Evolutionary conservation across 2,797 vertebrate genomes (phyloP).

Genomic region (Sphaeramia orbicularis): DNA sequence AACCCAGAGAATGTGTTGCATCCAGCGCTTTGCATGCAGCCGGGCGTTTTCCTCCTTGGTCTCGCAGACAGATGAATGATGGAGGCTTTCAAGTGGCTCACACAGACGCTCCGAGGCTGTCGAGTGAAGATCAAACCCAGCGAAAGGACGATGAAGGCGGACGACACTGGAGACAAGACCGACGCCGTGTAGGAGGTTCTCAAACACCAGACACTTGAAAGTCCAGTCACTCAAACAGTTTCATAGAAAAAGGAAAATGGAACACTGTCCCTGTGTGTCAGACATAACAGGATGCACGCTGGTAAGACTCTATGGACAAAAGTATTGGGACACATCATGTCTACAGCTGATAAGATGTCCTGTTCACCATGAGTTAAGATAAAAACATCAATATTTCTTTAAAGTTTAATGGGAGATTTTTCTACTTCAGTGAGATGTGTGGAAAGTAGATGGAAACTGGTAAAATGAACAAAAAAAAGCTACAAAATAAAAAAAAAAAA

Average conservation of each 20-base stretch:
- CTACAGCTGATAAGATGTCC: too few species aligned
- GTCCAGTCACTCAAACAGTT: conserved; percentile 52
- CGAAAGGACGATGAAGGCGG: conserved; percentile 51
- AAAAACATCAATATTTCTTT: too few species aligned
- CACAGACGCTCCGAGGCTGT: conserved; percentile 33
- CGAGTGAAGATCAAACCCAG: conserved; percentile 63
- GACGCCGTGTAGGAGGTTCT: conserved; percentile 54
- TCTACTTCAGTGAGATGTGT: too few species aligned
- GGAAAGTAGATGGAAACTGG: too few species aligned
- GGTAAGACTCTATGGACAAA: too few species aligned
- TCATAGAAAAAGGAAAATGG: conserved; percentile 47
- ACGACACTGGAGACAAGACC: conserved; percentile 56
- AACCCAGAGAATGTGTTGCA: conserved; percentile 26
- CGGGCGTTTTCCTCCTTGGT: conserved; percentile 16
- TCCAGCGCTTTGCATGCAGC: conserved; percentile 45
- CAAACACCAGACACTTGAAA: conserved; percentile 67
- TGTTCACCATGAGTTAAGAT: too few species aligned
- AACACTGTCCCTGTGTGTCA: conserved; percentile 56
- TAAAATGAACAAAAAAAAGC: too few species aligned
- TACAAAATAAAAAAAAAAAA: conserved; percentile 7
- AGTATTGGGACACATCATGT: too few species aligned
- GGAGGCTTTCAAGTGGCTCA: conserved; percentile 55
- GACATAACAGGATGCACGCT: conserved; percentile 61
- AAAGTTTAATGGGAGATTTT: too few species aligned
- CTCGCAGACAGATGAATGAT: conserved; percentile 57